Conservation (phyloP, 2,113 vertebrate genomes). For the Syngnathus typhle region DNA sequence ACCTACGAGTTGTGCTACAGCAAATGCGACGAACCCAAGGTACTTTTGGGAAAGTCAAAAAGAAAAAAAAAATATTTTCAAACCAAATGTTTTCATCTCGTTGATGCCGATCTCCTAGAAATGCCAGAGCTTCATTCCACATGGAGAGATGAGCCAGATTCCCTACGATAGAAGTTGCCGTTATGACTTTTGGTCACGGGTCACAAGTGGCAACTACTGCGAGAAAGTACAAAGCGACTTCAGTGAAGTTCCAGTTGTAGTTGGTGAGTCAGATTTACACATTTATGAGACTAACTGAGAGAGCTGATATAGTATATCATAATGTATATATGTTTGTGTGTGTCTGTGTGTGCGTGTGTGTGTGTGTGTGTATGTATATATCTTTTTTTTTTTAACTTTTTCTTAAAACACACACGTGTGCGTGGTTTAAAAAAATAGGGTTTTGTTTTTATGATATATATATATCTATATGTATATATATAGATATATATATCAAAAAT, state of each 20-base stretch:
- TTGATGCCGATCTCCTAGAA: not conserved
- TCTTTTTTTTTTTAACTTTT: too few relatives aligned
- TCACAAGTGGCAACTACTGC: rapidly evolving
- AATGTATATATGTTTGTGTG: too few relatives aligned
- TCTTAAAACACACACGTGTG: too few relatives aligned
- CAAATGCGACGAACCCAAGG: constrained; percentile 27
- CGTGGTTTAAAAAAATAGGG: too few relatives aligned
- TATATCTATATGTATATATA: too few relatives aligned
- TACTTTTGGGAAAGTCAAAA: not conserved
- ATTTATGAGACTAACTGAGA: too few relatives aligned
- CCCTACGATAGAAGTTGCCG: constrained; percentile 41
- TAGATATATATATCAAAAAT: too few relatives aligned
- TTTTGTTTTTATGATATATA: too few relatives aligned
- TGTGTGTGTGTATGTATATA: too few relatives aligned
- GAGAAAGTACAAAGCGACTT: rapidly evolving
- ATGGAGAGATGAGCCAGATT: rapidly evolving
- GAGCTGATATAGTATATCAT: too few relatives aligned
- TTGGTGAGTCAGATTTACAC: too few relatives aligned
- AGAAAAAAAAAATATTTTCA: not conserved
- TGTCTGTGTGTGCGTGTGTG: too few relatives aligned
- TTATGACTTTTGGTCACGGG: constrained; percentile 39
- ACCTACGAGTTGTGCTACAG: constrained; percentile 17
- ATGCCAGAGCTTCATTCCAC: rapidly evolving
- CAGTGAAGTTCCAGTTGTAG: not conserved
- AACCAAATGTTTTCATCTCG: not conserved